These are phyloP conservation scores for Heterochromis multidens DNA, from an alignment of 2,113 vertebrate species.

Conservation along the genomic window DNA sequence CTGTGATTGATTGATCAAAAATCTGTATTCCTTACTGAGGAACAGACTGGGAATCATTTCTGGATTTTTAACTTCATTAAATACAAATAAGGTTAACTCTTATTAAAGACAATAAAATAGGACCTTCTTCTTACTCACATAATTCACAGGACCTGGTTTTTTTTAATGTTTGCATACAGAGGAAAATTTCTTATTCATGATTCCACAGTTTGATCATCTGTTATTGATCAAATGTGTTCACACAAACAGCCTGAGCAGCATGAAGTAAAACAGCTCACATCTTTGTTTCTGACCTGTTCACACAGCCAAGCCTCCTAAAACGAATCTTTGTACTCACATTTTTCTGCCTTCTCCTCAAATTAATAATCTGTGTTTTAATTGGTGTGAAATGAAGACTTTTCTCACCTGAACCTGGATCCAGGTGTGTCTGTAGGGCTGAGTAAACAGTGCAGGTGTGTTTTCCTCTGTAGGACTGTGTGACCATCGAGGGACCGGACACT, in stretches of 20 bases:
- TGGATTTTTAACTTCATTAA: background rate
- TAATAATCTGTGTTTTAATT: too few species aligned
- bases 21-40: background rate
- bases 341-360: too few species aligned
- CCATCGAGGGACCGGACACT: conserved; percentile 78
- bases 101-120: background rate
- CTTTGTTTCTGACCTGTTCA: background rate
- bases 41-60: background rate
- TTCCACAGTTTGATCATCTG: background rate
- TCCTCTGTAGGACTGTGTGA: conserved; percentile 80
- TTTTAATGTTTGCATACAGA: background rate
- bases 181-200: background rate
- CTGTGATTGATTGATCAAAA: background rate
- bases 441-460: background rate
- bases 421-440: background rate
- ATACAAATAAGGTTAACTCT: background rate
- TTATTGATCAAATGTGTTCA: background rate
- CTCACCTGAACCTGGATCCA: background rate
- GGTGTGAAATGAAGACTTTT: too few species aligned
- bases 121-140: background rate
- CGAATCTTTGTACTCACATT: too few species aligned
- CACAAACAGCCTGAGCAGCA: background rate
- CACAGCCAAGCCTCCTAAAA: background rate
- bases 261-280: too few species aligned
- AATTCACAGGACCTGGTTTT: too few species aligned